Evolutionary conservation across 2,113 vertebrate species (phyloP), one percentile per base, ranked within the genome.

Genomic region (Laticauda laticaudata): DNA sequence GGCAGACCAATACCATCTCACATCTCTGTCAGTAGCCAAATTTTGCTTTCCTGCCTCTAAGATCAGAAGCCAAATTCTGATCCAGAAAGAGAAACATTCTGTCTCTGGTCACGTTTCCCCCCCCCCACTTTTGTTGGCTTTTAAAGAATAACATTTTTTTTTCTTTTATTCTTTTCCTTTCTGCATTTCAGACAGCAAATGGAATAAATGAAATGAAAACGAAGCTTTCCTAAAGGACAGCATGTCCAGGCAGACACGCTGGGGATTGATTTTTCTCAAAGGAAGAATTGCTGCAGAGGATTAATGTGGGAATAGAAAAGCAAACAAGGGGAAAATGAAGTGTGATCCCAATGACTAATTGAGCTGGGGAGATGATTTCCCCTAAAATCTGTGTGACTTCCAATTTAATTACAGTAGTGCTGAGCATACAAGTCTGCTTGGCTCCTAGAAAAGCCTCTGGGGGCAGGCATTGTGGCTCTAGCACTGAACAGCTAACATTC

Each of bases 221-320:
- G 34, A 81, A 81, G 34, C 34, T 43, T 81, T 81, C 34, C 75
- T 81, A 43, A 81, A 81, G 34, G 75, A 43, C 34, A 21, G 75
- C 18, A 21, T 21, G 75, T 43, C 75, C 75, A 81, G 34, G 75
- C 34, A 81, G 34, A 43, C 3, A 2, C 3, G 6, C n/a, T 43
- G 34, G 75, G 75, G 75, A 81, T 43, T 5, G 55, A 64, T 87
- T 89, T 61, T 10, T 91, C 53, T 64, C 56, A 90, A 45, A 90
- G n/a, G 48, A 94, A 23, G n/a, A 4, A 34, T 93, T 91, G 91
- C 34, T 43, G 75, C 29, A 61, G 29, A 26, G 88, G 91, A 34
- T 9, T 59, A 64, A 2, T 93, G 34, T 1, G 15, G 81, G 91
- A 51, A 8, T n/a, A 12, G n/a, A 34, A 75, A 92, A 55, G 53